Conservation (phyloP, 1,140 invertebrate species). For the Aphis craccivora region DNA sequence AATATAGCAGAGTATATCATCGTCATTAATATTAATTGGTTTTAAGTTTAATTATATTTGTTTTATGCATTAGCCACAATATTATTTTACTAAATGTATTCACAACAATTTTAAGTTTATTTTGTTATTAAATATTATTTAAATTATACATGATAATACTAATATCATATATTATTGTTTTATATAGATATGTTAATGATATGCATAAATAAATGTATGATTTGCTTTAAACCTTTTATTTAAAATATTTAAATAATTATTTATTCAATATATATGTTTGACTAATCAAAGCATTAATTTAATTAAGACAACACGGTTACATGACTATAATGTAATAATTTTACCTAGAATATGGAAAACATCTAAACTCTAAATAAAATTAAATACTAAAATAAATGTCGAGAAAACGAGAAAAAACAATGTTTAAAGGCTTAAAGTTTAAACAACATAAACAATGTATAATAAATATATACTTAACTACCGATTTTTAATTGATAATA, state of each 20-base stretch:
- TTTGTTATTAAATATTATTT: not conserved
- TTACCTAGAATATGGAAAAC: not conserved
- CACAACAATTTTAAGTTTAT: not conserved
- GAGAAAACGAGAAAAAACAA: not conserved
- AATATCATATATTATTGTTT: no score
- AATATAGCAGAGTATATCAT: not conserved
- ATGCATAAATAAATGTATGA: not conserved
- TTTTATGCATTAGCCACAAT: not conserved
- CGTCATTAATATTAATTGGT: not conserved
- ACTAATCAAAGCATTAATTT: no score
- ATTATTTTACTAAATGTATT: not conserved
- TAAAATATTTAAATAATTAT: not conserved
- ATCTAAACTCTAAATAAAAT: not conserved
- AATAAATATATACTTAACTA: not conserved
- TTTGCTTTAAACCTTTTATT: not conserved
- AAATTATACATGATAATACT: not conserved
- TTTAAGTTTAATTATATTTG: constrained; percentile 9
- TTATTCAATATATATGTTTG: not conserved
- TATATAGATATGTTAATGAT: not conserved
- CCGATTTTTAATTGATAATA: not conserved
- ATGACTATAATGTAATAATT: not conserved
- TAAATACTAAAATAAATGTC: not conserved
- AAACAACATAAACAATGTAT: not conserved
- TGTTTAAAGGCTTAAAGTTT: not conserved
- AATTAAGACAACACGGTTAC: no score